Evolutionary conservation across 2,888 invertebrate species (phyloP), one percentile per base, ranked within the genome.

Genomic region (Chrysodeixis includens): DNA sequence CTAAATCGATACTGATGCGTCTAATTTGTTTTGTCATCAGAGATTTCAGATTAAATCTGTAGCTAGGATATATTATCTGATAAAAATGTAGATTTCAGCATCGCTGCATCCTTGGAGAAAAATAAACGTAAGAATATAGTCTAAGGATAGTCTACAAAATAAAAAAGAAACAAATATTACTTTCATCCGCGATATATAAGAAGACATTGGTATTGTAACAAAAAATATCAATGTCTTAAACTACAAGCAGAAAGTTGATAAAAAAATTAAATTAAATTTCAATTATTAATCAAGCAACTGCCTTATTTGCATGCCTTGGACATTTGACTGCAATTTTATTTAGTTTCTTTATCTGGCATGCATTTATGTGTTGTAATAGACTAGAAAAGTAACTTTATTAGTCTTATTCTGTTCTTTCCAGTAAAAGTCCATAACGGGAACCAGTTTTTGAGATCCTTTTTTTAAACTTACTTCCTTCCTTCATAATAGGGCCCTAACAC

Each of bases 401-500:
- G 40, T n/a, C 4, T 20, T 49, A n/a, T 18, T 49, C 46, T 49
- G 10, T 49, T 49, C 3, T 49, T 49, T 49, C 46, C 18, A 49
- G 46, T 18, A 49, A 20, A 49, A 40, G n/a, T 40, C n/a, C 4
- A 3, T n/a, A n/a, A n/a, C 40, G 14, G 12, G n/a, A 2, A 40
- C 40, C 40, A 40, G n/a, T 40, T 40, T 35, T 40, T 40, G n/a
- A n/a, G n/a, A 40, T n/a, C 40, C 40, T 7, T 52, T 52, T 51
- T 52, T 52, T 26, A 22, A 57, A 74, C 30, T 53, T 49, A 62
- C 56, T 78, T 69, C 74, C 73, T 26, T 26, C 26, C 26, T 26
- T 26, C 79, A 30, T 52, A 73, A 78, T 74, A 74, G 79, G 74
- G 74, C 74, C 74, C 69, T 74, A 74, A 78, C 79, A 74, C 56